These are phyloP conservation scores for Oligia strigilis DNA, from an alignment of 2,888 invertebrate species.

Conservation along the genomic window DNA sequence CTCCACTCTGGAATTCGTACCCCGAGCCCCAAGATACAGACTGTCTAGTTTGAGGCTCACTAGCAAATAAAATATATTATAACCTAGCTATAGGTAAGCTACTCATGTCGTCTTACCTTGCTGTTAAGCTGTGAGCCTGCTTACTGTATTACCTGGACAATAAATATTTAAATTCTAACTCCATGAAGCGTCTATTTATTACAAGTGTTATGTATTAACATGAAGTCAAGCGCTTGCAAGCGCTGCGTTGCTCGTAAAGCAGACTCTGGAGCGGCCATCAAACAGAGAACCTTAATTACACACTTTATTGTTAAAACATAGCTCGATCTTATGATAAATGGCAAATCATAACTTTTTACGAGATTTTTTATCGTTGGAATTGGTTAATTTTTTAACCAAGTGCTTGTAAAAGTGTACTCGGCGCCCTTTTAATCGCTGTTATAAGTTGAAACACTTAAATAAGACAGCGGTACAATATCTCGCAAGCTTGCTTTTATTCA, in stretches of 20 bases:
- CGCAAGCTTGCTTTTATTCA: not conserved
- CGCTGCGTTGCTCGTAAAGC: conserved; percentile 17
- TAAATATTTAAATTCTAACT: not conserved
- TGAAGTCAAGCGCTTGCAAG: not conserved
- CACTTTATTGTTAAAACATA: conserved; percentile 35
- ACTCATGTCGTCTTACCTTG: not conserved
- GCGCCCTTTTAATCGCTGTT: not conserved
- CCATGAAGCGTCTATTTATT: not conserved
- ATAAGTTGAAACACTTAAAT: conserved; percentile 1
- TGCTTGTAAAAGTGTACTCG: not conserved
- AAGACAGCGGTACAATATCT: not conserved
- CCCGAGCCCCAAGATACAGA: not conserved
- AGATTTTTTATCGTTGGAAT: conserved; percentile 31
- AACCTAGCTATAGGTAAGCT: not conserved
- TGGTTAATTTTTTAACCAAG: conserved; percentile 21
- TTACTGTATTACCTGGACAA: not conserved
- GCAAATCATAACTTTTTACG: conserved; percentile 35
- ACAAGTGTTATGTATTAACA: conserved; percentile 2
- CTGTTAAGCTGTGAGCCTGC: not conserved
- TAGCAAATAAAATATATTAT: not conserved
- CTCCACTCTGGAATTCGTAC: not conserved
- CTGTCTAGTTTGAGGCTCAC: not conserved
- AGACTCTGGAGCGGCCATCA: conserved; percentile 7
- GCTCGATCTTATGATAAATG: conserved; percentile 27
- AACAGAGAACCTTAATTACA: conserved; percentile 9